Conservation (phyloP, 1,140 invertebrate species). For the Eupristina koningsbergeri region DNA sequence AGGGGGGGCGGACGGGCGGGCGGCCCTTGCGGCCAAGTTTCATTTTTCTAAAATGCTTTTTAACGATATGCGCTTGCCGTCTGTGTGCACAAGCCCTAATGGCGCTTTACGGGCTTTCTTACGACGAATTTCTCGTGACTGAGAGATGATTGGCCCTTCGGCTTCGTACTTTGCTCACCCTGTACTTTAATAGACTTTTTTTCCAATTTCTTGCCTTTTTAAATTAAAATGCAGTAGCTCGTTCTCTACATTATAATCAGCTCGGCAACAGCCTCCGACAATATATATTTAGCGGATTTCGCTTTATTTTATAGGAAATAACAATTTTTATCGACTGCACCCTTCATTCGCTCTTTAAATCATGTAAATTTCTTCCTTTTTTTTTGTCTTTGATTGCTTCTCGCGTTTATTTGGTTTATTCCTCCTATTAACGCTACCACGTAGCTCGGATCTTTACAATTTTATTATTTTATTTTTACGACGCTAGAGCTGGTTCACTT, state of each 20-base stretch:
- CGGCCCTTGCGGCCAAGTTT: conserved; percentile 34
- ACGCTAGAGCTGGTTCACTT: neutral
- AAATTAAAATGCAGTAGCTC: conserved; percentile 33
- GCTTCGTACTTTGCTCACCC: neutral
- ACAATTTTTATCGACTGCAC: neutral
- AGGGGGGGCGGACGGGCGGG: conserved; percentile 26
- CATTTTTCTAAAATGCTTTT: conserved; percentile 50
- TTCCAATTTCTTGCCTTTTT: conserved; percentile 9
- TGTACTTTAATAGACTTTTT: conserved; percentile 28
- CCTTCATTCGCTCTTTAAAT: neutral
- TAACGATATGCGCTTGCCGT: conserved; percentile 45
- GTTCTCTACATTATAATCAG: conserved; percentile 12
- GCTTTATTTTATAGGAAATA: conserved; percentile 19
- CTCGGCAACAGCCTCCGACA: conserved; percentile 3
- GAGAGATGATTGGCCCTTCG: conserved; percentile 43
- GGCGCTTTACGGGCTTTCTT: conserved; percentile 45
- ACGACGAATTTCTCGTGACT: conserved; percentile 23
- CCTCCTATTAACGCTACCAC: too few species aligned
- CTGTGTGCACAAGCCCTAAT: conserved; percentile 43
- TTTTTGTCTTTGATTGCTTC: neutral
- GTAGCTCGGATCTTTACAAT: too few species aligned
- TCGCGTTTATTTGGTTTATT: neutral
- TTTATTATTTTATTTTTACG: too few species aligned
- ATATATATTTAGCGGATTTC: conserved; percentile 1
- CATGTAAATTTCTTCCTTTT: neutral